phyloP scores from a whole-genome alignment of 2,113 vertebrate genomes.

The Stegostoma tigrinum region DNA sequence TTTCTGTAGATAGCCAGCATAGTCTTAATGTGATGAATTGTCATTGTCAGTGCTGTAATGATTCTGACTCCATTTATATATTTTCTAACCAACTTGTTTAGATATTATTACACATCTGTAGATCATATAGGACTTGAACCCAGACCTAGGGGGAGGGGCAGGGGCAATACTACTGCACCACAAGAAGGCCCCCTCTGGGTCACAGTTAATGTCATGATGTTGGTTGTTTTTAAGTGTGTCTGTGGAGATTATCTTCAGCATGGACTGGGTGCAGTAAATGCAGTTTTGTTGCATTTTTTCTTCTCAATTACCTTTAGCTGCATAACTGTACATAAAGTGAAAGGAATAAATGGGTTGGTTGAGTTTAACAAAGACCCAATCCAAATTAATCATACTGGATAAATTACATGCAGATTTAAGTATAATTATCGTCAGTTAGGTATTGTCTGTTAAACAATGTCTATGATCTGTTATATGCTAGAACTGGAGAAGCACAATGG shows the following conservation, averaged over 20 bases:
- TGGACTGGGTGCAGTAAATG: not conserved
- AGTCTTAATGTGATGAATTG: not conserved
- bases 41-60: not conserved
- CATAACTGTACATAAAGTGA: not conserved
- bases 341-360: not conserved
- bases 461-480: not conserved
- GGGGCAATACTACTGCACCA: too few relatives aligned
- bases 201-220: not conserved
- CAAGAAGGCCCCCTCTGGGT: too few relatives aligned
- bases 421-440: not conserved
- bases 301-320: not conserved
- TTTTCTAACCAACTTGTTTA: too few relatives aligned
- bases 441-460: not conserved
- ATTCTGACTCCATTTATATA: not conserved
- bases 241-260: not conserved
- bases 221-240: not conserved
- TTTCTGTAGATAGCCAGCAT: not conserved
- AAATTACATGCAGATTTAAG: not conserved
- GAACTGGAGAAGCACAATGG: conserved; percentile 40
- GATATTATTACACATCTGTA: too few relatives aligned
- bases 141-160: too few relatives aligned
- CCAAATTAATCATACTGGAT: not conserved
- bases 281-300: not conserved
- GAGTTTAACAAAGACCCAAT: not conserved
- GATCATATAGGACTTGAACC: too few relatives aligned